Evolutionary conservation across 1,140 invertebrate species (phyloP).

Genomic region (Agrilus planipennis): DNA sequence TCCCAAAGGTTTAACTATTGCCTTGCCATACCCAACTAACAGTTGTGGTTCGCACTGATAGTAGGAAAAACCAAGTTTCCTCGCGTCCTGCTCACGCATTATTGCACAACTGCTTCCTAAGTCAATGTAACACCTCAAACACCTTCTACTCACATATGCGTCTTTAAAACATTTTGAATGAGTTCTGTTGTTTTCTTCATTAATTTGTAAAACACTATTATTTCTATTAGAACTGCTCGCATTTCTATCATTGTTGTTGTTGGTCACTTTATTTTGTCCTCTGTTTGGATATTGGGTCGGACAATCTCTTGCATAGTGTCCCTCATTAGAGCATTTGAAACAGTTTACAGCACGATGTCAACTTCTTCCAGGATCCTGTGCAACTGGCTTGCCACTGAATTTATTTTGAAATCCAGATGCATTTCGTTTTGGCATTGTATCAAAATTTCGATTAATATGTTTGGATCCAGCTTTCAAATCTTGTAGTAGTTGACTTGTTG

Average conservation of each 20-base stretch:
- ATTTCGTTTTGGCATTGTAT: too few species aligned
- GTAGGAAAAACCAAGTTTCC: neutral
- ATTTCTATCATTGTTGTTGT: neutral
- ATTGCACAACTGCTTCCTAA: slow-evolving; percentile 1
- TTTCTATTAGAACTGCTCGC: too few species aligned
- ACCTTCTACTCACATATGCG: neutral
- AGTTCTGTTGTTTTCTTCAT: neutral
- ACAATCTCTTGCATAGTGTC: neutral
- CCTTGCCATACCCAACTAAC: neutral
- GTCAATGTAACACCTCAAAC: neutral
- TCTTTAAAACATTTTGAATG: slow-evolving; percentile 1
- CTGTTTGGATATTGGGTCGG: too few species aligned
- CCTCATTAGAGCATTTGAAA: neutral
- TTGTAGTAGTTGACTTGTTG: neutral
- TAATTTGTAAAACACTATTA: neutral
- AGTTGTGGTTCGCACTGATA: neutral
- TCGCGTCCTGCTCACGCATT: neutral
- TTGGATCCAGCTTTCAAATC: neutral
- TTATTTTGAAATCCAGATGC: too few species aligned
- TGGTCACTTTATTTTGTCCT: neutral
- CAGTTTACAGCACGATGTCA: neutral
- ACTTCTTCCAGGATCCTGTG: neutral
- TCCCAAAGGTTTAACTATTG: neutral
- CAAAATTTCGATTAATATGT: too few species aligned
- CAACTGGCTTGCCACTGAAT: neutral